Evolutionary conservation across 2,113 vertebrate species (phyloP), one percentile per base, ranked within the genome.

Genomic region (Damaliscus lunatus): DNA sequence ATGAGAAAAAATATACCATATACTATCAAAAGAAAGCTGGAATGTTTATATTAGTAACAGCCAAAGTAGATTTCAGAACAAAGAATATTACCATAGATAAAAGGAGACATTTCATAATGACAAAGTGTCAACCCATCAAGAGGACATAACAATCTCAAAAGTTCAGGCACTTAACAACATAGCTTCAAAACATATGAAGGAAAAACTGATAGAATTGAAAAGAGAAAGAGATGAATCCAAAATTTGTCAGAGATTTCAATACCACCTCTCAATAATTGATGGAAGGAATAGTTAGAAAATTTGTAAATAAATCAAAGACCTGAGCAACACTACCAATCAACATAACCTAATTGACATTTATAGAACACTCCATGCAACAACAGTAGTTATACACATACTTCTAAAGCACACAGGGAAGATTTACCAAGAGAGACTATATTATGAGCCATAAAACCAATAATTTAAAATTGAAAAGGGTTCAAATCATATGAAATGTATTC

Each of bases 21-120:
- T 21, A 29, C 11, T 62, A 83, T 46, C 19, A 57, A 91, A 88
- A 95, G 52, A 83, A 88, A 93, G 21, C 57, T 90, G 33, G 16
- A 48, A 84, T 84, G 33, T 19, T 53, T 50, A 80, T 59, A 53
- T 78, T 91, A 52, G 64, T 8, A 50, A 21, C 55, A 92, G 12
- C 10, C 31, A 53, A 96, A 96, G 55, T 43, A 97, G 23, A 96
- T 91, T 88, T 93, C 16, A 88, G 62, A 93, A 95, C 40, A 96
- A 97, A 89, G 67, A 86, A 14, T 52, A 97, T 36, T 94, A 80
- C 25, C 15, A 78, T 23, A 23, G 27, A 60, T 67, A 81, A 80
- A 92, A 67, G 23, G 48, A 25, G 33, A 48, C 16, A 85, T 67
- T 53, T 77, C 80, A 48, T 25, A 84, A 91, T 92, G 33, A 89